These are phyloP conservation scores for Pteria penguin DNA, from an alignment of 2,888 invertebrate species.

Conservation along the genomic window DNA sequence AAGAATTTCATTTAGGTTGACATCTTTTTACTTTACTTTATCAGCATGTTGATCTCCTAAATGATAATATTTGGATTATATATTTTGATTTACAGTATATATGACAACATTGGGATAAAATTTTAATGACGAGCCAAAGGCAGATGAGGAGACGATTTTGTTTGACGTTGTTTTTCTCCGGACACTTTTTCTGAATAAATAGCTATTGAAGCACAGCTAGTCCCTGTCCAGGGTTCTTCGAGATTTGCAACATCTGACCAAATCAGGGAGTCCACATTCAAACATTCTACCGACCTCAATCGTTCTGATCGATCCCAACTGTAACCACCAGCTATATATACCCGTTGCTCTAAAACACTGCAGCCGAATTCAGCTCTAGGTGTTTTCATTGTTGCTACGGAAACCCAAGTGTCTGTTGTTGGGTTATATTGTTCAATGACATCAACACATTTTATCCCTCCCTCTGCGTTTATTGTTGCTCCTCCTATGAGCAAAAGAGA, in stretches of 20 bases:
- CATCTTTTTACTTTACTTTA: too few relatives aligned
- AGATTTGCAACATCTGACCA: constrained; percentile 48
- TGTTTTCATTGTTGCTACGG: constrained; percentile 53
- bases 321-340: constrained; percentile 67
- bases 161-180: background rate
- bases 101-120: too few relatives aligned
- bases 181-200: background rate
- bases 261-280: constrained; percentile 52
- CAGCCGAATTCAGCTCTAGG: constrained; percentile 67
- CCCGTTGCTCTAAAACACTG: constrained; percentile 49
- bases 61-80: too few relatives aligned
- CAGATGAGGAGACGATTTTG: background rate
- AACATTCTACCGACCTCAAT: constrained; percentile 55
- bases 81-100: too few relatives aligned
- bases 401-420: constrained; percentile 59
- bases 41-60: too few relatives aligned
- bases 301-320: constrained; percentile 62
- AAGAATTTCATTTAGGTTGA: too few relatives aligned
- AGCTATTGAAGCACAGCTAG: background rate
- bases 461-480: constrained; percentile 59
- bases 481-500: constrained; percentile 63
- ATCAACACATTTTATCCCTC: constrained; percentile 53
- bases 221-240: background rate
- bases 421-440: constrained; percentile 57
- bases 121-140: too few relatives aligned